Evolutionary conservation across 2,888 invertebrate genomes (phyloP).

Genomic region (Thereva nobilitata): DNA sequence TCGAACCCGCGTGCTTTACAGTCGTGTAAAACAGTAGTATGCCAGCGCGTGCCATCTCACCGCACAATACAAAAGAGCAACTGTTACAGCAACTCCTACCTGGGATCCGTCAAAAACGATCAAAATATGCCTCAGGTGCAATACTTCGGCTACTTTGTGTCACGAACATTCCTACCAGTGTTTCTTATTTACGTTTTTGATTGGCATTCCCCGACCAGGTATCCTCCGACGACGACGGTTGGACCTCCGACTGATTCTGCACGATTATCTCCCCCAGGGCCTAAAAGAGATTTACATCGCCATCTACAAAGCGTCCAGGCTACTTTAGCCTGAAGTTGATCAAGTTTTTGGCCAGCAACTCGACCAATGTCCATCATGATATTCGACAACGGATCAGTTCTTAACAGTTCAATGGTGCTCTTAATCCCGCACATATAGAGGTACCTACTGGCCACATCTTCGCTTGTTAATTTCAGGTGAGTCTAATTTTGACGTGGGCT

Average conservation of each 20-base stretch:
- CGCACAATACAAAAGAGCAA: not conserved
- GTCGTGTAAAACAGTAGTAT: not conserved
- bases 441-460: too few relatives aligned
- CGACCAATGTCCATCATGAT: too few relatives aligned
- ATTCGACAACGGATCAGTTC: too few relatives aligned
- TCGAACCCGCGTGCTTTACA: too few relatives aligned
- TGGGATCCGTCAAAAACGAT: not conserved
- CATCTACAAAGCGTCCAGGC: too few relatives aligned
- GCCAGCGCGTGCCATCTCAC: not conserved
- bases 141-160: constrained; percentile 1
- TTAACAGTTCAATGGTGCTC: too few relatives aligned
- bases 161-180: constrained; percentile 1
- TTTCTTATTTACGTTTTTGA: not conserved
- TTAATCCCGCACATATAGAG: too few relatives aligned
- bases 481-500: too few relatives aligned
- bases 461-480: too few relatives aligned
- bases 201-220: not conserved
- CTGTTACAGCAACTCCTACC: not conserved
- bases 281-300: too few relatives aligned
- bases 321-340: too few relatives aligned
- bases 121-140: constrained; percentile 2
- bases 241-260: not conserved
- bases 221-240: not conserved
- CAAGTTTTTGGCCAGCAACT: too few relatives aligned
- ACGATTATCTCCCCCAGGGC: not conserved